Conservation (phyloP, 2,113 vertebrate species). For the Alligator mississippiensis region DNA sequence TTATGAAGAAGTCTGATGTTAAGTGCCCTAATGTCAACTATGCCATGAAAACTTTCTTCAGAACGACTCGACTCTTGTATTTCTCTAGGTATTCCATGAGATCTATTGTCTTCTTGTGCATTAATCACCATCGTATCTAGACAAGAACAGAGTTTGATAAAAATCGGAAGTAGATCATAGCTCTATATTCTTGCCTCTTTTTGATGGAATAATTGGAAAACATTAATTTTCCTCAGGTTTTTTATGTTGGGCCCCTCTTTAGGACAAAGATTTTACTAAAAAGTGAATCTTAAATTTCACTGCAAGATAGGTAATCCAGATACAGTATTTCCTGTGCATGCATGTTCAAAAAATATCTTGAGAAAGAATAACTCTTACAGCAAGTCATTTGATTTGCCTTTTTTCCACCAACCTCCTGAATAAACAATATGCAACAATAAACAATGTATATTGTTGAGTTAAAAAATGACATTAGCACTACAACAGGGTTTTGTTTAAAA, state of each 20-base stretch:
- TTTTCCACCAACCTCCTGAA: background rate
- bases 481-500: background rate
- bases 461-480: background rate
- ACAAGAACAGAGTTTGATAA: background rate
- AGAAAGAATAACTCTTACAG: background rate
- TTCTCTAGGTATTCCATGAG: background rate
- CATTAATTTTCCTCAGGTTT: background rate
- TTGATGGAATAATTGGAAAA: background rate
- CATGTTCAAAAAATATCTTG: background rate
- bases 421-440: background rate
- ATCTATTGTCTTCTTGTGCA: background rate
- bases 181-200: background rate
- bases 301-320: background rate
- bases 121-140: background rate
- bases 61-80: background rate
- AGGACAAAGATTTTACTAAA: background rate
- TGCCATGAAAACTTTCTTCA: background rate
- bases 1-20: background rate
- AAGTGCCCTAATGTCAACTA: background rate
- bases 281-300: background rate
- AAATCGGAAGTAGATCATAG: fast-evolving
- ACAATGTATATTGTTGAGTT: background rate
- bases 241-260: background rate
- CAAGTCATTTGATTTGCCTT: background rate
- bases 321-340: background rate